Percentiles rank a stretch among this genome's conserved stretches.
phyloP scores from a whole-genome alignment of 2,888 invertebrate genomes.

The Diarsia rubi region DNA sequence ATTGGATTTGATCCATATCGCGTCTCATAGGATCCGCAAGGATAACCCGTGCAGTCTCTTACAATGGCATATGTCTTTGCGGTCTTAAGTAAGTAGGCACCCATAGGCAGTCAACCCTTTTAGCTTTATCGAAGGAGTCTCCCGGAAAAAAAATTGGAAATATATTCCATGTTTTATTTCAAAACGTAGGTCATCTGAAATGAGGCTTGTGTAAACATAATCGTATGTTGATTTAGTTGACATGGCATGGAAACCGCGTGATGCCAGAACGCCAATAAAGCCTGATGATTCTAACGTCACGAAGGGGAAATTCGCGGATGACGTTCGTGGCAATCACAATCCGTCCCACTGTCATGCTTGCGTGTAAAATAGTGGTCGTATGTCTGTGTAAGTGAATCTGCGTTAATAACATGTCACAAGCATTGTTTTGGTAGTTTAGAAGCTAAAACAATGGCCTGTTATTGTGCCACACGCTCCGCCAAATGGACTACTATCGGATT shows the following conservation, averaged over 20 bases:
- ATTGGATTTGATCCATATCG: constrained; percentile 34
- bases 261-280: constrained; percentile 34
- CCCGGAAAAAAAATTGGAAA: constrained; percentile 10
- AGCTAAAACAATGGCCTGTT: constrained; percentile 43
- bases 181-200: constrained; percentile 6
- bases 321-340: constrained; percentile 37
- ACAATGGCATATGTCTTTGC: constrained; percentile 27
- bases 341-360: constrained; percentile 26
- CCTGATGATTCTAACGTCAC: constrained; percentile 31
- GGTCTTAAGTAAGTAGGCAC: constrained; percentile 28
- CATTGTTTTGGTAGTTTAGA: constrained; percentile 42
- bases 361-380: constrained; percentile 48
- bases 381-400: constrained; percentile 47
- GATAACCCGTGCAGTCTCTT: constrained; percentile 3
- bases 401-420: constrained; percentile 51
- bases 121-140: constrained; percentile 26
- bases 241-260: constrained; percentile 17
- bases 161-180: constrained; percentile 29
- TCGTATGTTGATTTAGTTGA: constrained; percentile 41
- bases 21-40: constrained; percentile 2
- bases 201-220: constrained; percentile 12
- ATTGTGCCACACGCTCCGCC: constrained; percentile 3
- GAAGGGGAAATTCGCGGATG: constrained; percentile 28
- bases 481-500: constrained; percentile 28
- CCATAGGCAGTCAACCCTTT: constrained; percentile 28